Conservation (phyloP, 1,140 invertebrate species). For the Geopemphigus sp. region DNA sequence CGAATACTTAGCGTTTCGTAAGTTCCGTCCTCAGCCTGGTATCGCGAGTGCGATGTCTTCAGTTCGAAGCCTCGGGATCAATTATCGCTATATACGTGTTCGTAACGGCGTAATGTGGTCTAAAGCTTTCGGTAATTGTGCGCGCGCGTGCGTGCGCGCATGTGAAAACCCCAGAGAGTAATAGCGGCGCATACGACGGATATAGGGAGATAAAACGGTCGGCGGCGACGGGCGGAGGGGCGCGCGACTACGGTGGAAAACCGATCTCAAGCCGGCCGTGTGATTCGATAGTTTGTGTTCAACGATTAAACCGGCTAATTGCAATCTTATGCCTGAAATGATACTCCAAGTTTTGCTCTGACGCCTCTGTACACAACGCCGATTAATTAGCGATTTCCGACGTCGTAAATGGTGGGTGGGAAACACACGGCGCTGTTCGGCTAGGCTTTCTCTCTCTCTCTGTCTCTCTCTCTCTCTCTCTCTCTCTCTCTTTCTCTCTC, state of each 20-base stretch:
- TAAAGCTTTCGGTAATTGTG: constrained; percentile 45
- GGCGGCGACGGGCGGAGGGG: neutral
- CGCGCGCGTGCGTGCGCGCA: constrained; percentile 1
- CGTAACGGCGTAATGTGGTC: constrained; percentile 4
- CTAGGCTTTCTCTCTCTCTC: too few relatives aligned
- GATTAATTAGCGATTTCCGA: constrained; percentile 47
- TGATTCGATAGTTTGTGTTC: constrained; percentile 49
- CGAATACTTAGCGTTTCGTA: too few relatives aligned
- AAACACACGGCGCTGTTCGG: constrained; percentile 4
- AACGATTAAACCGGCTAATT: constrained; percentile 49
- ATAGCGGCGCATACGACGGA: neutral
- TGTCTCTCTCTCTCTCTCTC: too few relatives aligned
- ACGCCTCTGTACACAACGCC: constrained; percentile 48
- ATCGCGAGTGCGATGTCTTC: too few relatives aligned
- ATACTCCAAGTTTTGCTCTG: constrained; percentile 47
- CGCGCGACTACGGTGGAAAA: constrained; percentile 22
- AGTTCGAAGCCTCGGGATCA: constrained; percentile 12
- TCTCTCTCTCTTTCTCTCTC: too few relatives aligned
- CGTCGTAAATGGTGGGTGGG: neutral
- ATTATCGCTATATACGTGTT: constrained; percentile 6
- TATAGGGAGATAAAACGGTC: constrained; percentile 39
- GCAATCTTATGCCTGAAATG: constrained; percentile 49
- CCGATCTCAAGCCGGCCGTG: constrained; percentile 47
- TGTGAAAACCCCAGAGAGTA: constrained; percentile 48
- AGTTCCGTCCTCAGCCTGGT: too few relatives aligned